Evolutionary conservation across 2,797 vertebrate genomes (phyloP).

Genomic region (Mallotus villosus): DNA sequence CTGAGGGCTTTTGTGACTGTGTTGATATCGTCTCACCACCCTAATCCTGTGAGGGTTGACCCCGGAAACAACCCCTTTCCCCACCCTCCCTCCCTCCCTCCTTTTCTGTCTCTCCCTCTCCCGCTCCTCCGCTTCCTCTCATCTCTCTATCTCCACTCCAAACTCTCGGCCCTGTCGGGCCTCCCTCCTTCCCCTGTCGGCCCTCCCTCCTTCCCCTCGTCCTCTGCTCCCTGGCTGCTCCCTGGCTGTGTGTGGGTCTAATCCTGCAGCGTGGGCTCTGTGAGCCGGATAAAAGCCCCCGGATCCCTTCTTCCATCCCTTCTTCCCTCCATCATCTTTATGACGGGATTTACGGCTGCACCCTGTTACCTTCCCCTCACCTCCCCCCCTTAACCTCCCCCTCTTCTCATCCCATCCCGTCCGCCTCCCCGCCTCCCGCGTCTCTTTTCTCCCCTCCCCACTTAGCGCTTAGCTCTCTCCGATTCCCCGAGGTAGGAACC

Average conservation of each 20-base stretch:
- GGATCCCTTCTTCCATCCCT: constrained; percentile 41
- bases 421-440: constrained; percentile 33
- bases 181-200: background rate
- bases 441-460: constrained; percentile 39
- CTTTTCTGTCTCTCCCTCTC: background rate
- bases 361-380: background rate
- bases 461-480: constrained; percentile 37
- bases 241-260: constrained; percentile 26
- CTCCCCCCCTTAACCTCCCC: background rate
- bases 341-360: constrained; percentile 55
- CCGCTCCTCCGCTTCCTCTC: too few relatives aligned
- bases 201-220: background rate
- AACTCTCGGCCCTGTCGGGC: background rate
- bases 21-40: constrained; percentile 12
- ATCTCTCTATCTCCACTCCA: background rate
- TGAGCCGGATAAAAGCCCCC: constrained; percentile 62
- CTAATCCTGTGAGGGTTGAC: constrained; percentile 22
- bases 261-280: constrained; percentile 60
- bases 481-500: constrained; percentile 19
- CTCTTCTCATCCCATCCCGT: background rate
- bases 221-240: background rate
- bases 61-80: constrained; percentile 22
- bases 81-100: background rate
- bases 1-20: background rate
- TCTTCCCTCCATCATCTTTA: constrained; percentile 42